Evolutionary conservation across 2,888 invertebrate genomes (phyloP).

Genomic region (Onchidella celtica): DNA sequence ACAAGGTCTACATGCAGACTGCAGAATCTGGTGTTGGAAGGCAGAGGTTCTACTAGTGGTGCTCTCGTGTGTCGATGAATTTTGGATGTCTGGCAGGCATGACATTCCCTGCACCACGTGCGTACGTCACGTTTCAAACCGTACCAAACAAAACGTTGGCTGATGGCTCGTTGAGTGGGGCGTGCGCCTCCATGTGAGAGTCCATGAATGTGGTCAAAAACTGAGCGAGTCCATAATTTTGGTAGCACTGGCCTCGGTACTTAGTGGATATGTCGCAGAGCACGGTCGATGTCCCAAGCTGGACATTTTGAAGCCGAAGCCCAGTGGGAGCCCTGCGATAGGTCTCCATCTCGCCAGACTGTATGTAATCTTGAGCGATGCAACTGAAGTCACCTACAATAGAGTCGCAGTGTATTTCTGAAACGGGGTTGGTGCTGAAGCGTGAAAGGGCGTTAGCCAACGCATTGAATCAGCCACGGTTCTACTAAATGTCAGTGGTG

Average conservation of each 20-base stretch:
- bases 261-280: constrained; percentile 31
- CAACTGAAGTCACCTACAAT: neutral
- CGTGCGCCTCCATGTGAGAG: constrained; percentile 35
- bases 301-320: constrained; percentile 30
- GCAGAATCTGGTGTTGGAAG: constrained; percentile 29
- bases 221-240: constrained; percentile 25
- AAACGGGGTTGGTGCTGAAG: constrained; percentile 5
- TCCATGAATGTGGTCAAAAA: constrained; percentile 37
- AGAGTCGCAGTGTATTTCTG: neutral
- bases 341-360: constrained; percentile 39
- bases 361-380: constrained; percentile 11
- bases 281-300: constrained; percentile 11
- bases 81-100: constrained; percentile 35
- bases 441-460: constrained; percentile 40
- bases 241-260: constrained; percentile 26
- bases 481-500: constrained; percentile 40
- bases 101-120: constrained; percentile 38
- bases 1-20: constrained; percentile 28
- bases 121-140: constrained; percentile 46
- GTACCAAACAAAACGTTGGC: constrained; percentile 42
- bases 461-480: constrained; percentile 36
- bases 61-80: constrained; percentile 31
- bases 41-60: constrained; percentile 14
- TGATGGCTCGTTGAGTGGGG: constrained; percentile 39
- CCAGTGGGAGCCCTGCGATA: constrained; percentile 37